A percentile compares a stretch with the other conserved stretches of the same genome.
phyloP scores from a whole-genome alignment of 2,113 vertebrate species.

The Calyptommatus sinebrachiatus region DNA sequence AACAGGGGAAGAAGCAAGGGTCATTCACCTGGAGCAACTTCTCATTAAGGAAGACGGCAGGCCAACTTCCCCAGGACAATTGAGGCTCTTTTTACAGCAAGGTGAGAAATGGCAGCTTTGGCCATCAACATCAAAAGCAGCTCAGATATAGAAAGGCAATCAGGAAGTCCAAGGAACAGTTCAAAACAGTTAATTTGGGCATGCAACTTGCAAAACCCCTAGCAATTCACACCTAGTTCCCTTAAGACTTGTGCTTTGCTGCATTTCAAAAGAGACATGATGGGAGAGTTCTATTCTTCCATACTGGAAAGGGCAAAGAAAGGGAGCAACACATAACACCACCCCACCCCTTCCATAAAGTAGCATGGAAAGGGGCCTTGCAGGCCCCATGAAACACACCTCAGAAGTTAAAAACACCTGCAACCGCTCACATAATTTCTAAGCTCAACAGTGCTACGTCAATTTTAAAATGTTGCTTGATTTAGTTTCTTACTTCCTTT shows the following conservation, averaged over 20 bases:
- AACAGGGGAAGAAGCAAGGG: not conserved
- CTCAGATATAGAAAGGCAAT: conserved; percentile 14
- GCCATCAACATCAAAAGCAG: conserved; percentile 36
- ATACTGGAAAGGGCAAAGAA: not conserved
- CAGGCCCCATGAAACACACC: not conserved
- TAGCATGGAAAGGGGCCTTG: no score
- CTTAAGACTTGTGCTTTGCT: conserved; percentile 8
- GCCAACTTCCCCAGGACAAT: conserved; percentile 15
- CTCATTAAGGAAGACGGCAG: not conserved
- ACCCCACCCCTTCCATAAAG: not conserved
- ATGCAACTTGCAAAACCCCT: not conserved
- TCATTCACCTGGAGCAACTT: not conserved
- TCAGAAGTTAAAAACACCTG: not conserved
- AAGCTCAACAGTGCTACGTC: not conserved
- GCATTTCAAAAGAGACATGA: conserved; percentile 17
- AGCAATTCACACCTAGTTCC: conserved; percentile 9
- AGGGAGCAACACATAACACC: not conserved
- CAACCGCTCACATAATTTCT: not conserved
- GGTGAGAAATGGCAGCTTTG: conserved; percentile 19
- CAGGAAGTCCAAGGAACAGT: conserved; percentile 8
- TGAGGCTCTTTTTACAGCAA: conserved; percentile 27
- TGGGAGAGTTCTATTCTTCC: not conserved
- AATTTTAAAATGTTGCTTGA: not conserved
- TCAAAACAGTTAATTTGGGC: not conserved
- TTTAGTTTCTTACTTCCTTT: not conserved